Evolutionary conservation across 2,888 invertebrate genomes (phyloP), one percentile per base, ranked within the genome.

Genomic region (Camponotus fellah): DNA sequence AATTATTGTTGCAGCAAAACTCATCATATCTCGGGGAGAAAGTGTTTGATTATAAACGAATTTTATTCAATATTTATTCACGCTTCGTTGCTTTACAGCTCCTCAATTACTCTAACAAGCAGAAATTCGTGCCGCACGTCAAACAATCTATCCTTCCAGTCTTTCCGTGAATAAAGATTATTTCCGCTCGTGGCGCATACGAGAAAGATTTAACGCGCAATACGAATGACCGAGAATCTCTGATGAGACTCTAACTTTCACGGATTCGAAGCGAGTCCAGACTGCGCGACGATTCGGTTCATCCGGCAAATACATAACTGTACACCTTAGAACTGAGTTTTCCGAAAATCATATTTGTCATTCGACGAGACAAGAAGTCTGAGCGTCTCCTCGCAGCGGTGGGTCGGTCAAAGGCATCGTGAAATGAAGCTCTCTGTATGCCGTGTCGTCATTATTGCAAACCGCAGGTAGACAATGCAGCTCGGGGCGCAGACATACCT

Each of bases 371-470:
- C 71, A 49, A 80, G 26, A 72, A 69, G 72, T 58, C 60, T 69
- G 68, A 49, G 72, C 8, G 60, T 14, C 58, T 84, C 56, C 64
- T 86, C 84, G 62, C 87, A 71, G 85, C 85, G 86, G 82, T 87
- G 87, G 26, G 85, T 86, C 85, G 91, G 88, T 91, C 91, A 91
- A 91, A 91, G 90, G 85, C 91, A 86, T 91, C 85, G 90, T 72
- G 86, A 91, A 91, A 91, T 91, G 87, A 91, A 91, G 87, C 89
- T 90, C 87, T 91, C 87, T 91, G 91, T 91, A 91, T 91, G 88
- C 91, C 87, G 89, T 84, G 91, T 86, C 86, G 91, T 88, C 87
- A 86, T 91, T 91, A 91, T 91, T 91, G 88, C 82, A 86, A 91
- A 90, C 87, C 90, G 86, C 90, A 90, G 87, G 88, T 88, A 91